Base-by-base conservation (phyloP, 1,140 invertebrate genomes). In the Scaptomyza pallida region DNA sequence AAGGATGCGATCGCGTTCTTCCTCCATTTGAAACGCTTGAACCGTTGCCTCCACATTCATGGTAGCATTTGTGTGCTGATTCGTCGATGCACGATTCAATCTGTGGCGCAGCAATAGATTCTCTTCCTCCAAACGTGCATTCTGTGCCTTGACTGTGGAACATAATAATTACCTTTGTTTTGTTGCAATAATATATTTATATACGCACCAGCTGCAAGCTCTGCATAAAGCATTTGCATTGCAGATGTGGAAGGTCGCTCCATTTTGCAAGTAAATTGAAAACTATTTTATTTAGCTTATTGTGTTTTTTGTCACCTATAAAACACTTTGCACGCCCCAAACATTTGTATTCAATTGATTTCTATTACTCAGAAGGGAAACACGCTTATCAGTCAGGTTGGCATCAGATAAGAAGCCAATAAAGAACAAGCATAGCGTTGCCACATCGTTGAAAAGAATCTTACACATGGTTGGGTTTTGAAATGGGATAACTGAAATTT, bases 21-120 rank as follows among this genome's bases (percentile, higher is more conserved):
- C 82, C 44, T 91, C 82, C 45, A 91, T 16, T 10, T 82, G 72
- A 4, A 67, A 86, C 17, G 55, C 82, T 40, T 69, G 43, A 3
- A 91, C 86, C 41, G 86, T 89, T 30, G 89, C 77, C 19, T 91
- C 83, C 5, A 91, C 83, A 48, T 89, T 60, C 0, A 77, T 44
- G 0, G 75, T 48, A 5, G 86, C 75, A 37, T 60, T 79, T 2
- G 72, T 68, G 5, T 65, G 61, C 16, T 88, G 60, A 17, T 65
- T 71, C 2, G 48, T 23, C 1, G 81, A 81, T 3, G 54, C 45
- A 9, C 75, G 64, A 41, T 77, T 75, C 0, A 91, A 41, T 35
- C 78, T 62, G 50, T 91, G 77, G 12, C 75, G 76, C 45, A 91
- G 56, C 21, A 82, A 30, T 16, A 85, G 44, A 70, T 90, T 91